Conservation (phyloP, 2,113 vertebrate genomes). For the Bombycilla garrulus region DNA sequence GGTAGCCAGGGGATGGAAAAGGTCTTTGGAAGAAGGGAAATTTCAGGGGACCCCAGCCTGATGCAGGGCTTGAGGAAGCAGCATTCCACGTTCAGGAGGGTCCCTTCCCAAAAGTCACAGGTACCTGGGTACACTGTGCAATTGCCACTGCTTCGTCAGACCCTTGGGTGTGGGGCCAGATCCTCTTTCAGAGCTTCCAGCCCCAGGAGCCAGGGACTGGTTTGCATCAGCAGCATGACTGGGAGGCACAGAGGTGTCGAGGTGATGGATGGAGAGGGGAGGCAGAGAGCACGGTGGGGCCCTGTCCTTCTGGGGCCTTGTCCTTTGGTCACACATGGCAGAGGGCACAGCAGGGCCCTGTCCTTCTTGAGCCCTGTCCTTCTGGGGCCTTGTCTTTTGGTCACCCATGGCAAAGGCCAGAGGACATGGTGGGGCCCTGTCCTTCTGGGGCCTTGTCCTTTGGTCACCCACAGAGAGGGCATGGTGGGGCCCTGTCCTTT, state of each 20-base stretch:
- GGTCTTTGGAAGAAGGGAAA: not conserved
- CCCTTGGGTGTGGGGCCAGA: not conserved
- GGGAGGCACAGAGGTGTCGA: not conserved
- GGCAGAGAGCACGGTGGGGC: slow-evolving; percentile 15
- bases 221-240: not conserved
- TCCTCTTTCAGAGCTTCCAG: not conserved
- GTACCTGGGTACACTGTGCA: fast-evolving
- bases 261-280: not conserved
- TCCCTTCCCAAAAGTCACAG: not conserved
- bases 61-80: not conserved
- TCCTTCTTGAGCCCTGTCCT: too few species aligned
- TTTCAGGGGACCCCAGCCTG: fast-evolving
- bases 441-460: too few species aligned
- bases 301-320: too few species aligned
- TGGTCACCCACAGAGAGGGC: too few species aligned
- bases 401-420: too few species aligned
- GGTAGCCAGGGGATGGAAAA: too few species aligned
- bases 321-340: too few species aligned
- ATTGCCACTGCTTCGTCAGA: not conserved
- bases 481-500: not conserved
- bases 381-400: not conserved
- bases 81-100: not conserved
- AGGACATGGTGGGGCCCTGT: too few species aligned
- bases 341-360: too few species aligned
- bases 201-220: not conserved